Percentiles rank a stretch among this genome's conserved stretches.
Conservation (phyloP, 2,888 invertebrate species). For the Drosophila antonietae region DNA sequence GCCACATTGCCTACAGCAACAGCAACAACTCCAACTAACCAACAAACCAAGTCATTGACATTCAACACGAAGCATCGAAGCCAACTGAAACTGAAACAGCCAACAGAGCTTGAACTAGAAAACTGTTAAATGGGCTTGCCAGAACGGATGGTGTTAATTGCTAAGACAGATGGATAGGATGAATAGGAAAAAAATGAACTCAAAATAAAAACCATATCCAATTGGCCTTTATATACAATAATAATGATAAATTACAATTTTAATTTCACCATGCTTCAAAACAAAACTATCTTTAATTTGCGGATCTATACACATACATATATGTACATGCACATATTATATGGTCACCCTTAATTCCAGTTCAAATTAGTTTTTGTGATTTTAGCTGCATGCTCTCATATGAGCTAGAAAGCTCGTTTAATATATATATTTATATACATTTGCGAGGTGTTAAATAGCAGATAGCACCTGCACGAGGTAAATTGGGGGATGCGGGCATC, state of each 20-base stretch:
- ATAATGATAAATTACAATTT: conserved; percentile 17
- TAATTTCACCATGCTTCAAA: conserved; percentile 30
- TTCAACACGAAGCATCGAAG: conserved; percentile 57
- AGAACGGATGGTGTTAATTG: conserved; percentile 71
- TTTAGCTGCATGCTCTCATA: conserved; percentile 33
- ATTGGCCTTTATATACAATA: conserved; percentile 41
- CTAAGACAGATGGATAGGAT: conserved; percentile 7
- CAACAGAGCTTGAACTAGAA: conserved; percentile 68
- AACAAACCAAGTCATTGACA: conserved; percentile 62
- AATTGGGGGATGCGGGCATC: neutral
- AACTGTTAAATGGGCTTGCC: conserved; percentile 54
- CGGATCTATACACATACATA: conserved; percentile 24
- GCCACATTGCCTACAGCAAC: conserved; percentile 45
- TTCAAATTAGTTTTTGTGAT: conserved; percentile 54
- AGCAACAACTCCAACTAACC: conserved; percentile 12
- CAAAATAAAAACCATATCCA: conserved; percentile 20
- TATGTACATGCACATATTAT: neutral
- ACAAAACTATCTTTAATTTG: conserved; percentile 41
- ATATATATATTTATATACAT: neutral
- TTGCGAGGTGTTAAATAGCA: conserved; percentile 43
- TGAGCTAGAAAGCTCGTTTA: neutral
- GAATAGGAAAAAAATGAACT: conserved; percentile 22
- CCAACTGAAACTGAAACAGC: conserved; percentile 21
- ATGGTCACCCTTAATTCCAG: conserved; percentile 49
- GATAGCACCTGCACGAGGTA: conserved; percentile 12